A percentile compares a stretch with the other conserved stretches of the same genome.
These are phyloP conservation scores for Ischnus inquisitorius DNA, from an alignment of 2,888 invertebrate species.

Conservation along the genomic window DNA sequence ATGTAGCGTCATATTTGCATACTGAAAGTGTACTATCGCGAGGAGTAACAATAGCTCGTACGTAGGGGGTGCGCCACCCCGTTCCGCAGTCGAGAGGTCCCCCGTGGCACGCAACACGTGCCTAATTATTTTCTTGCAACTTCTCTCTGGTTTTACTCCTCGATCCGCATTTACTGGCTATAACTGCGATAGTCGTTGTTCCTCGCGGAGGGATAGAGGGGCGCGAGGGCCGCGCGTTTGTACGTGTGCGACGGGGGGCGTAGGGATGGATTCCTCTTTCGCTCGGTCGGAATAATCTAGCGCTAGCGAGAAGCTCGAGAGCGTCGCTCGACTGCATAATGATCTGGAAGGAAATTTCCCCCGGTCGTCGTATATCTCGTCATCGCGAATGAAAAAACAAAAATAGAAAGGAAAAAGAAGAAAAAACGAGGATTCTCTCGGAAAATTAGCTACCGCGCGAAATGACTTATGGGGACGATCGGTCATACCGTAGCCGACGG, in stretches of 20 bases:
- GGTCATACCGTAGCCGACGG: neutral
- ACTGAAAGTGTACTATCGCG: constrained; percentile 60
- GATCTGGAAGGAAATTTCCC: constrained; percentile 49
- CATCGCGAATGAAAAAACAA: constrained; percentile 14
- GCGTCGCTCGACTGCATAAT: constrained; percentile 58
- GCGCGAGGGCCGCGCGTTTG: neutral
- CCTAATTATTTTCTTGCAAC: constrained; percentile 81
- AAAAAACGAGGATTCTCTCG: too few relatives aligned
- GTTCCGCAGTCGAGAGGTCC: constrained; percentile 47
- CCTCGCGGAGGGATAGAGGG: neutral
- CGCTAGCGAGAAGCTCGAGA: neutral
- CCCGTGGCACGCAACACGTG: constrained; percentile 80
- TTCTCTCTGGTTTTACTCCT: constrained; percentile 47
- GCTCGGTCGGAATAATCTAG: constrained; percentile 14
- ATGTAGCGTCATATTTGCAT: constrained; percentile 72
- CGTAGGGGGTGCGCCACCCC: constrained; percentile 2
- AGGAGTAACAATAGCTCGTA: constrained; percentile 23
- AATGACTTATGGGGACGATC: neutral
- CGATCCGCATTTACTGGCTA: constrained; percentile 50
- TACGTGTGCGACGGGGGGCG: too few relatives aligned
- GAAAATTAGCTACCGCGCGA: constrained; percentile 29
- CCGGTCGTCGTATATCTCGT: constrained; percentile 30
- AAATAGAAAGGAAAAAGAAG: constrained; percentile 10
- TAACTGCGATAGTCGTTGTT: constrained; percentile 13
- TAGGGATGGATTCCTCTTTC: constrained; percentile 16